Evolutionary conservation across 2,113 vertebrate genomes (phyloP), one percentile per base, ranked within the genome.

Genomic region (Suncus etruscus): DNA sequence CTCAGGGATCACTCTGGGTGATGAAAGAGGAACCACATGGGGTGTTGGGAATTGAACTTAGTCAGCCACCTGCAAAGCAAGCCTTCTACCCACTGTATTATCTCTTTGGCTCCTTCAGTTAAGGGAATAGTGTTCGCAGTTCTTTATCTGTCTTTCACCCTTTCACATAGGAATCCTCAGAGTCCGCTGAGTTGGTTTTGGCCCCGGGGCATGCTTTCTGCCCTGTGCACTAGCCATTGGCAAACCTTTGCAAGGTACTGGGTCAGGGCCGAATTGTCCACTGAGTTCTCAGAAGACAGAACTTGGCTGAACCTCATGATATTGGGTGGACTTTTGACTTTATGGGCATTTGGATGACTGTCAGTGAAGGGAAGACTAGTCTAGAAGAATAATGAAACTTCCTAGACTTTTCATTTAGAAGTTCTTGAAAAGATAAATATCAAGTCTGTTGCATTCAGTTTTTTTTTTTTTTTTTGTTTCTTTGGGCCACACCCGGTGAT

Each of bases 371-470:
- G 22, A 87, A 92, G 69, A 77, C 61, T 39, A 88, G 27, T 24
- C 68, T 72, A 47, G 31, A 92, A 89, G 58, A 82, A 39, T 54
- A 50, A 63, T 77, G 4, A 63, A 54, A 91, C 8, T 63, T 75
- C 50, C 22, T 25, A 6, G n/a, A 61, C 22, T 94, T 91, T 81
- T 78, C n/a, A 31, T 31, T 69, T 61, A 39, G 48, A 83, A 66
- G n/a, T 54, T 10, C n/a, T n/a, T 82, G 65, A 47, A 69, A 61
- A 80, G 29, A 63, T 70, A 48, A 82, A 32, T 50, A 51, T n/a
- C 50, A 84, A 4, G 14, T 83, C 39, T 72, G 2, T 29, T 83
- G 29, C 11, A 63, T 8, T 11, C 22, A 18, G 2, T 73, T 79
- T 81, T 65, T n/a, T n/a, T n/a, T n/a, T n/a, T n/a, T n/a, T n/a